Percentiles rank a stretch among this genome's conserved stretches.
Conservation (phyloP, 2,113 vertebrate genomes). For the Puntigrus tetrazona region DNA sequence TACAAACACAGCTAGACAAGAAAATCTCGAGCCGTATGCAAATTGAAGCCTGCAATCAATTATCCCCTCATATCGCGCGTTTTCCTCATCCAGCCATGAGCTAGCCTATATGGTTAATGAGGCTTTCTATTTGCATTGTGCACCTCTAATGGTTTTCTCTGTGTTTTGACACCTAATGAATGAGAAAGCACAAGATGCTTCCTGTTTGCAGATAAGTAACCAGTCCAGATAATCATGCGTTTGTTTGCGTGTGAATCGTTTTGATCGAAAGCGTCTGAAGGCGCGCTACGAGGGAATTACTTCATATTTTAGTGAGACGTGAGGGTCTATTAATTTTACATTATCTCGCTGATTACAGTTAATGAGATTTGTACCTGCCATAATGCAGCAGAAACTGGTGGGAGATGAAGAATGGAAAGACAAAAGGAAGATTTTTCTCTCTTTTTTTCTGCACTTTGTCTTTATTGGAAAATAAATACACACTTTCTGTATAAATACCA, state of each 20-base stretch:
- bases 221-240: not conserved
- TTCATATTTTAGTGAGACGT: not conserved
- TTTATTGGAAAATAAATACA: constrained; percentile 96
- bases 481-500: constrained; percentile 86
- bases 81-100: not conserved
- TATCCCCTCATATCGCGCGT: not conserved
- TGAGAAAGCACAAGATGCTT: not conserved
- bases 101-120: not conserved
- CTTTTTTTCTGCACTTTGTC: constrained; percentile 63
- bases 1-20: not conserved
- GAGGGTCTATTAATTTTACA: constrained; percentile 5
- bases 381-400: not conserved
- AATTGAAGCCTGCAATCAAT: not conserved
- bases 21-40: not conserved
- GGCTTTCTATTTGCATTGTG: not conserved
- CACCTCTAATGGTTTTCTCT: not conserved
- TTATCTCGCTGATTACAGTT: not conserved
- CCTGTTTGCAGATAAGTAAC: not conserved
- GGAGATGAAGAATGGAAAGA: constrained; percentile 16
- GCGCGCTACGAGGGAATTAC: not conserved
- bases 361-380: constrained; percentile 13
- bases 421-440: not conserved
- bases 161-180: constrained; percentile 9
- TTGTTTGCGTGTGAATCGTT: constrained; percentile 5
- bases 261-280: not conserved